Base-by-base conservation (phyloP, 2,797 vertebrate species). In the Calcarius lapponicus region DNA sequence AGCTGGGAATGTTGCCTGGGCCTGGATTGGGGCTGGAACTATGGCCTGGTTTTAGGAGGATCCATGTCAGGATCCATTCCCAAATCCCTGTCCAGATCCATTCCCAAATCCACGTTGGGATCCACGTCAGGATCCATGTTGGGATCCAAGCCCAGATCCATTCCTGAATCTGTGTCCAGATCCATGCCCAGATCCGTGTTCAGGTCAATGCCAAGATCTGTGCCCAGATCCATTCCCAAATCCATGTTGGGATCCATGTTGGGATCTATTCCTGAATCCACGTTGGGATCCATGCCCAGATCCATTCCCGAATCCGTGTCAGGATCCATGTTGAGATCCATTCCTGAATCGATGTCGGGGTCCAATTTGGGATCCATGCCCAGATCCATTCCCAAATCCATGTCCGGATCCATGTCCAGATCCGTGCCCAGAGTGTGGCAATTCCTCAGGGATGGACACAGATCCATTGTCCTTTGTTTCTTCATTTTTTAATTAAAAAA, bases 221-320 rank as follows among this genome's bases (percentile, higher is more conserved):
- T 26, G 17, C 9, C 24, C 1, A 2, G 29, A 22, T 8, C 31
- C 4, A 24, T 34, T 10, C 7, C 32, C 4, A 6, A 10, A 54
- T 51, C 51, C 11, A 21, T 31, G 29, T 3, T 1, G 0, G 13
- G 32, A 56, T n/a, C 29, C 29, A 17, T 29, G 7, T 11, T 1
- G 2, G 12, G 8, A 57, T 8, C 31, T 4, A 24, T 25, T 5
- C 7, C 17, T 10, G 10, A 12, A 29, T 51, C 36, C 16, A n/a
- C n/a, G n/a, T 18, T 7, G 8, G 8, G 25, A 48, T 20, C 51
- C 11, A 14, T 31, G 29, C 2, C 0, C 0, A 9, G 32, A 56
- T n/a, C 53, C 53, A 56, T 56, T 13, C 17, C 29, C 3, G 4
- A 5, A 53, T 31, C 29, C 29, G 11, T 17, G 7, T 11, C 2